Base-by-base conservation (phyloP, 2,797 vertebrate species). In the Morelia viridis region DNA sequence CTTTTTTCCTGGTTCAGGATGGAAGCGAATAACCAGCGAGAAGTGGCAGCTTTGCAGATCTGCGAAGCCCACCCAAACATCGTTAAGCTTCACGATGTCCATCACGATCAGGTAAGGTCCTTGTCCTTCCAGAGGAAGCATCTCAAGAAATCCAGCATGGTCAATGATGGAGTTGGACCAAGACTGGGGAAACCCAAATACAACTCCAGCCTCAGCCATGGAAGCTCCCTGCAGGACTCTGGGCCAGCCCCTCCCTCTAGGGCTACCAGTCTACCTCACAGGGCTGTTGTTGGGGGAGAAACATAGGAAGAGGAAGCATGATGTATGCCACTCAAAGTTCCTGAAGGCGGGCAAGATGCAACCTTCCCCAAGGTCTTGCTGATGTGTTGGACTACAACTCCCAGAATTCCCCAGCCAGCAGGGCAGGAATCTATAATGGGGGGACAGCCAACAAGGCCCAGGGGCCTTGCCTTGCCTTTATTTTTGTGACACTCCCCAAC, bases 21-120 rank as follows among this genome's bases (percentile, higher is more conserved):
- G 98, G 98, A 99, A 94, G 96, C 96, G 3, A 98, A 98, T 96
- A 98, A 98, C 5, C 98, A 99, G 96, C 97, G 98, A 64, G 99
- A 99, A 97, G 98, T 99, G 61, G 98, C 98, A 1, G 99, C 99
- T 87, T 94, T 99, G 93, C 97, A 97, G 94, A 98, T 98, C 92
- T 99, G 99, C 92, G 98, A 98, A 94, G 95, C 97, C 71, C 99
- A 99, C 94, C 98, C 98, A 26, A 99, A 99, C 94, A 98, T 99
- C 2, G 98, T 99, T 94, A 98, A 97, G 87, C 97, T 99, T 62
- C 97, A 98, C 0, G 99, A 99, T 1, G 98, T 99, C 85, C 98
- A 98, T 88, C 98, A 98, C 0, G 99, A 99, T 97, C 98, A 99
- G 98, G 98, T 99, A 97, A 91, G 19, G 0, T 0, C 9, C 13